These are phyloP conservation scores for Epinephelus lanceolatus DNA, from an alignment of 2,113 vertebrate species.

Conservation along the genomic window DNA sequence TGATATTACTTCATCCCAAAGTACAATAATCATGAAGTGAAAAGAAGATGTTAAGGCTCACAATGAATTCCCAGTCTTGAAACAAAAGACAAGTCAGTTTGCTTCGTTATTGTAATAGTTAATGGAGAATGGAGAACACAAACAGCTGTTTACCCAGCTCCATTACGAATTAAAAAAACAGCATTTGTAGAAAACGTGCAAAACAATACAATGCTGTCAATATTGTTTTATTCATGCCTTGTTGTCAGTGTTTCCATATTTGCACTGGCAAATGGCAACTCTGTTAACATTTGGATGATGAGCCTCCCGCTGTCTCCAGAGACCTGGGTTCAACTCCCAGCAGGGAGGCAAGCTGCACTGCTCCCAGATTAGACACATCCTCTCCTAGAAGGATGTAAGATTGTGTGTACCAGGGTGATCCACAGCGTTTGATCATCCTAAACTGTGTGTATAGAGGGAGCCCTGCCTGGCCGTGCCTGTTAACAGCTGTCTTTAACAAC, in stretches of 20 bases:
- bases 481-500: background rate
- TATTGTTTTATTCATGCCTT: slow-evolving; percentile 15
- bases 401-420: background rate
- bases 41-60: background rate
- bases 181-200: background rate
- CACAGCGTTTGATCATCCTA: slow-evolving; percentile 12
- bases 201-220: background rate
- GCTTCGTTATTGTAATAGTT: background rate
- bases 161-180: background rate
- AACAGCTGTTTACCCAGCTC: background rate
- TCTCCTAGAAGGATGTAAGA: slow-evolving; percentile 17
- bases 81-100: background rate
- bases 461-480: background rate
- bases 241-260: slow-evolving; percentile 28
- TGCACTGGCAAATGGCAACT: slow-evolving; percentile 6
- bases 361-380: slow-evolving; percentile 17
- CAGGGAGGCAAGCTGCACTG: slow-evolving; percentile 9
- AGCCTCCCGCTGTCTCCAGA: slow-evolving; percentile 22
- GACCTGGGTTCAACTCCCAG: slow-evolving; percentile 28
- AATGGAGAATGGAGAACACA: background rate
- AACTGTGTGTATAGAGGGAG: background rate
- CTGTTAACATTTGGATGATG: slow-evolving; percentile 38
- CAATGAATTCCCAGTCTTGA: background rate
- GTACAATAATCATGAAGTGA: background rate
- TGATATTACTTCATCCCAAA: too few relatives aligned